Conservation (phyloP, 2,113 vertebrate genomes). For the Dunckerocampus dactyliophorus region DNA sequence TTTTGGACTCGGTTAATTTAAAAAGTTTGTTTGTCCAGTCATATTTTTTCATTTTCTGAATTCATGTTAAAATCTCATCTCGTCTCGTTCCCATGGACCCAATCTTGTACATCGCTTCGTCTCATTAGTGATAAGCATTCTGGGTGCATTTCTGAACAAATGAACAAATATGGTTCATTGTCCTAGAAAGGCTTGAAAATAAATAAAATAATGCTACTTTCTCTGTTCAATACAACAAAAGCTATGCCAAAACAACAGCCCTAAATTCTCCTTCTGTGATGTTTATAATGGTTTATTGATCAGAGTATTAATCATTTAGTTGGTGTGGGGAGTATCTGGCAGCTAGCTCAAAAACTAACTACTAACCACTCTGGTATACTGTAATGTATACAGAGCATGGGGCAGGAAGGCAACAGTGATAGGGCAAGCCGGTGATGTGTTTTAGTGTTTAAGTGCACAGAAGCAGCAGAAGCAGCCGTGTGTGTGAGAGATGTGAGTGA, state of each 20-base stretch:
- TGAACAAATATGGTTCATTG: background rate
- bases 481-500: constrained; percentile 25
- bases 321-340: background rate
- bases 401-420: background rate
- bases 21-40: no score
- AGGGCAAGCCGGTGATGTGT: background rate
- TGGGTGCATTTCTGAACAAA: no score
- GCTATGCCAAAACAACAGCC: background rate
- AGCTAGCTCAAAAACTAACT: background rate
- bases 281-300: constrained; percentile 5
- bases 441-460: background rate
- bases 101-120: no score
- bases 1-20: no score
- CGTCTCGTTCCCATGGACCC: no score
- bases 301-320: constrained; percentile 3
- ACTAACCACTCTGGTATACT: background rate
- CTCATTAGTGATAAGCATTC: background rate
- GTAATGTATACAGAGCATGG: constrained; percentile 2
- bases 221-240: background rate
- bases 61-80: no score
- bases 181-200: background rate
- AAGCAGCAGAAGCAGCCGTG: background rate
- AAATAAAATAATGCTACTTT: background rate
- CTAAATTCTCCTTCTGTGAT: background rate
- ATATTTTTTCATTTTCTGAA: no score